Conservation (phyloP, 1,140 invertebrate genomes). For the Heterodera schachtii region DNA sequence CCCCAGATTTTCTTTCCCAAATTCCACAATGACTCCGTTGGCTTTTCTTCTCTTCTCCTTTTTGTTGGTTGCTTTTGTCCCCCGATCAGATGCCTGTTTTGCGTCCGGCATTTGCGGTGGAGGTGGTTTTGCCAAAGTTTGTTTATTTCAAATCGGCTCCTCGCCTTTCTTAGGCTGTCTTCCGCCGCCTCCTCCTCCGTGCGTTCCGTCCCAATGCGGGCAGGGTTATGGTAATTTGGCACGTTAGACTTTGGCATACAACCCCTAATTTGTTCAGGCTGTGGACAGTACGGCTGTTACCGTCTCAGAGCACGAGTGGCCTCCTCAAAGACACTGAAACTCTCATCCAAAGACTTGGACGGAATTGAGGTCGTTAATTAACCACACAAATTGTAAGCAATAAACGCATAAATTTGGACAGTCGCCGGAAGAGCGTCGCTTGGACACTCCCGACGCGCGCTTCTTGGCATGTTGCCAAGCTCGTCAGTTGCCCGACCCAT, state of each 20-base stretch:
- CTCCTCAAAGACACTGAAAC: conserved; percentile 52
- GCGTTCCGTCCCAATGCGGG: conserved; percentile 33
- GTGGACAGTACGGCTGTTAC: conserved; percentile 52
- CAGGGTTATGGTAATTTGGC: conserved; percentile 34
- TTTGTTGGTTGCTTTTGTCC: conserved; percentile 25
- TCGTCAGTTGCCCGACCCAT: conserved; percentile 56
- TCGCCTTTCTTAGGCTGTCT: conserved; percentile 17
- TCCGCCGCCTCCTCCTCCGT: conserved; percentile 26
- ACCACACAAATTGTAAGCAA: conserved; percentile 3
- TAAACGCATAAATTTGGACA: conserved; percentile 20
- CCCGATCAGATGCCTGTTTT: conserved; percentile 47
- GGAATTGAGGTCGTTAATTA: conserved; percentile 6
- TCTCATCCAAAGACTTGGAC: conserved; percentile 31
- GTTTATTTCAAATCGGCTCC: background rate
- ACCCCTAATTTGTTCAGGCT: conserved; percentile 20
- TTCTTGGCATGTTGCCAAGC: conserved; percentile 64
- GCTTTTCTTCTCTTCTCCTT: background rate
- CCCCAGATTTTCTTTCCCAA: background rate
- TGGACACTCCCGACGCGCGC: conserved; percentile 56
- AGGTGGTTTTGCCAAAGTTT: conserved; percentile 19
- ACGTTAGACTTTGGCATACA: background rate
- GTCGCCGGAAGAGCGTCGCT: conserved; percentile 14
- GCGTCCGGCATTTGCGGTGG: conserved; percentile 49
- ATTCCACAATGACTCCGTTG: background rate
- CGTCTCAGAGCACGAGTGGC: conserved; percentile 49